Percentiles rank a stretch among this genome's conserved stretches.
phyloP scores from a whole-genome alignment of 2,113 vertebrate genomes.

The Antennarius striatus region DNA sequence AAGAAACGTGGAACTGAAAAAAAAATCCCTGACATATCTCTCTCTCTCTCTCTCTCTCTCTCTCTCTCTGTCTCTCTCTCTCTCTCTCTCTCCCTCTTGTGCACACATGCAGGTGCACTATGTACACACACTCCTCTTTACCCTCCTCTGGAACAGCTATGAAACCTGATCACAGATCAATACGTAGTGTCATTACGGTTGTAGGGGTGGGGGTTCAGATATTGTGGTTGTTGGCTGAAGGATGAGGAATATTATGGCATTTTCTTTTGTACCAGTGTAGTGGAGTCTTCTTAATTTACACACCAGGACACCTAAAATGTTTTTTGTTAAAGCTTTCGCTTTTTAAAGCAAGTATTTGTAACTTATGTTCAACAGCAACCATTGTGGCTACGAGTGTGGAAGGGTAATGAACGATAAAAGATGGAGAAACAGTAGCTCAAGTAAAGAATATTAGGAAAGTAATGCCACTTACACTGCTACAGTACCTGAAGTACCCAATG shows the following conservation, averaged over 20 bases:
- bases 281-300: background rate
- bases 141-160: conserved; percentile 48
- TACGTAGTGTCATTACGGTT: conserved; percentile 54
- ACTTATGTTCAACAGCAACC: background rate
- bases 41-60: background rate
- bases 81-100: conserved; percentile 9
- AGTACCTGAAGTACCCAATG: too few relatives aligned
- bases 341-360: background rate
- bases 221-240: conserved; percentile 13
- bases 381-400: background rate
- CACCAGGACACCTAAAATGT: too few relatives aligned
- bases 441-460: too few relatives aligned
- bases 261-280: conserved; percentile 1
- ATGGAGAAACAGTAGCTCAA: too few relatives aligned
- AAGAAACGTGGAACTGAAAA: conserved; percentile 38
- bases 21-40: background rate
- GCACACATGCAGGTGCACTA: conserved; percentile 7
- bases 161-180: conserved; percentile 72
- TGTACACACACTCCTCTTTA: conserved; percentile 25
- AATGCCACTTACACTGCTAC: too few relatives aligned
- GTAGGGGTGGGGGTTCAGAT: conserved; percentile 12
- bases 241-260: conserved; percentile 7
- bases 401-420: background rate
- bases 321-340: too few relatives aligned
- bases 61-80: background rate